Conservation (phyloP, 2,797 vertebrate genomes). For the Oryzias sinensis region DNA sequence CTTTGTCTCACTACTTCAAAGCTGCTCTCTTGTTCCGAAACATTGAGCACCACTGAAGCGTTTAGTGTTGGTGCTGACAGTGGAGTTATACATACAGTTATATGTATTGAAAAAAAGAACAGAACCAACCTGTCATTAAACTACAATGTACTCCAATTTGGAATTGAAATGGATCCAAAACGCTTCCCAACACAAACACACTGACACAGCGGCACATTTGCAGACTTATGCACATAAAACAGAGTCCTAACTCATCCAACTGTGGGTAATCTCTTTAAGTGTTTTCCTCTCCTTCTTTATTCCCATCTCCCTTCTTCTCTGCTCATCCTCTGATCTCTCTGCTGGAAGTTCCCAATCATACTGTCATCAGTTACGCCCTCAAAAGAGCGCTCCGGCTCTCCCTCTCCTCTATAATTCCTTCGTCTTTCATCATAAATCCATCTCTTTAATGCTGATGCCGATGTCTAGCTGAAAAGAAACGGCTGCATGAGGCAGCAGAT, state of each 20-base stretch:
- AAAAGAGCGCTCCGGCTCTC: slow-evolving; percentile 23
- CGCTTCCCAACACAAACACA: slow-evolving; percentile 15
- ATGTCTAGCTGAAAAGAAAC: slow-evolving; percentile 35
- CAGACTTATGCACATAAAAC: slow-evolving; percentile 54
- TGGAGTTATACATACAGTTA: slow-evolving; percentile 65
- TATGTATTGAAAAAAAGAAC: slow-evolving; percentile 64
- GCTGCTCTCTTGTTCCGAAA: slow-evolving; percentile 48
- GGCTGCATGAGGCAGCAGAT: slow-evolving; percentile 20
- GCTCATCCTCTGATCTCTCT: slow-evolving; percentile 10
- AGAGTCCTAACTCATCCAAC: slow-evolving; percentile 42
- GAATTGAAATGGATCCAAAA: slow-evolving; percentile 56
- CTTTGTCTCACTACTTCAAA: slow-evolving; percentile 53
- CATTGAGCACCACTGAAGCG: slow-evolving; percentile 49
- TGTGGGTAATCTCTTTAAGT: slow-evolving; percentile 72
- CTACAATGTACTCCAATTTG: slow-evolving; percentile 54
- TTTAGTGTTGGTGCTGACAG: slow-evolving; percentile 53
- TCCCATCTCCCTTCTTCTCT: slow-evolving; percentile 11
- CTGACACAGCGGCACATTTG: slow-evolving; percentile 35
- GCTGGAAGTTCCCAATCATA: slow-evolving; percentile 36
- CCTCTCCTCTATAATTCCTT: slow-evolving; percentile 28
- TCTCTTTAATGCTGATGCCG: slow-evolving; percentile 49
- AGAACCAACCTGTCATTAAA: slow-evolving; percentile 52
- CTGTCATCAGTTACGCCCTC: slow-evolving; percentile 47
- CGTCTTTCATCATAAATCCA: slow-evolving; percentile 48
- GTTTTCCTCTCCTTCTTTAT: slow-evolving; percentile 47